Evolutionary conservation across 2,113 vertebrate species (phyloP).

Genomic region (Thryonomys swinderianus): DNA sequence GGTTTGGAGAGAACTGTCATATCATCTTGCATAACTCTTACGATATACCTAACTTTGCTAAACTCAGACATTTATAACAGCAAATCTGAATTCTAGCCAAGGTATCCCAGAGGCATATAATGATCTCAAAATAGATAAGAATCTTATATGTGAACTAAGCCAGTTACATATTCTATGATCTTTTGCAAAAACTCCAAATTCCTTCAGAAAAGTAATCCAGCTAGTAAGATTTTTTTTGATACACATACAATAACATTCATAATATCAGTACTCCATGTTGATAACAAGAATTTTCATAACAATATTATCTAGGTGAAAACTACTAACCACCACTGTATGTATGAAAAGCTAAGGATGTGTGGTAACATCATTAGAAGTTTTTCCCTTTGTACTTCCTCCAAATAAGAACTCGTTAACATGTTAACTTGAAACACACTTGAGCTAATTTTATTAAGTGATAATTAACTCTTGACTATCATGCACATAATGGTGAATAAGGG

Average conservation of each 20-base stretch:
- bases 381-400: not conserved
- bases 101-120: not conserved
- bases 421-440: conserved; percentile 36
- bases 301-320: conserved; percentile 31
- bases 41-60: conserved; percentile 33
- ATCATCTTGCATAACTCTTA: conserved; percentile 27
- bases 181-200: conserved; percentile 48
- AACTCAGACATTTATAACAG: conserved; percentile 43
- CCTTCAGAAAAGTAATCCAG: conserved; percentile 50
- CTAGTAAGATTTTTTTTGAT: conserved; percentile 6
- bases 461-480: conserved; percentile 39
- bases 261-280: conserved; percentile 30
- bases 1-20: not conserved
- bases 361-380: not conserved
- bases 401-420: not conserved
- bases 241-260: not conserved
- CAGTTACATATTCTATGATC: not conserved
- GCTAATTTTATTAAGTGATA: conserved; percentile 52
- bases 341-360: conserved; percentile 54
- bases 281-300: conserved; percentile 31
- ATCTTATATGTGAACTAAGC: not conserved
- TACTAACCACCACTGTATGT: not conserved
- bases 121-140: conserved; percentile 32
- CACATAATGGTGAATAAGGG: conserved; percentile 34
- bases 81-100: conserved; percentile 53